Conservation (phyloP, 2,113 vertebrate species). For the Emydura subglobosa region DNA sequence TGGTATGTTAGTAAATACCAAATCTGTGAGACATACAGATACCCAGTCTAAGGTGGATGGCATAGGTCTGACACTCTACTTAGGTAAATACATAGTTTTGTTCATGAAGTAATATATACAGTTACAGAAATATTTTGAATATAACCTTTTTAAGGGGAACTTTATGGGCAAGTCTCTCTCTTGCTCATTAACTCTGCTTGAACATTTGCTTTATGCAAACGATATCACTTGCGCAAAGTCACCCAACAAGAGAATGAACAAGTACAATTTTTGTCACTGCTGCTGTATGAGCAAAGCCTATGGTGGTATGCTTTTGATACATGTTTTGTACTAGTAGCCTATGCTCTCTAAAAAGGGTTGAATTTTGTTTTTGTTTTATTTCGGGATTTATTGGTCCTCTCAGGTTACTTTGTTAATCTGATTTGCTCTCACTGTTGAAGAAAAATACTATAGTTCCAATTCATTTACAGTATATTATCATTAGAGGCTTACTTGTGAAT, state of each 20-base stretch:
- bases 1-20: background rate
- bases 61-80: background rate
- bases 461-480: background rate
- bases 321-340: background rate
- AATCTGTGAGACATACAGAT: background rate
- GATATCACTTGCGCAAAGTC: accelerated
- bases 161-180: background rate
- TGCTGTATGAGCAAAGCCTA: background rate
- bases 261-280: background rate
- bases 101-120: background rate
- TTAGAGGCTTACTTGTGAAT: background rate
- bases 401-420: background rate
- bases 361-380: background rate
- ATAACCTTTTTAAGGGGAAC: accelerated
- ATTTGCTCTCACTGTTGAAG: background rate
- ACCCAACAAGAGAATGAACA: background rate
- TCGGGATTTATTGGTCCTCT: background rate
- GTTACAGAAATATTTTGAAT: background rate
- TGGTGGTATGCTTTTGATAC: background rate
- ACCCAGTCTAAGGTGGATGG: background rate
- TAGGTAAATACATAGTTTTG: background rate
- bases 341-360: background rate
- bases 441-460: background rate
- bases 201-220: background rate
- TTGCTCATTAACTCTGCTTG: background rate